Base-by-base conservation (phyloP, 2,113 vertebrate species). In the Ascaphus truei region DNA sequence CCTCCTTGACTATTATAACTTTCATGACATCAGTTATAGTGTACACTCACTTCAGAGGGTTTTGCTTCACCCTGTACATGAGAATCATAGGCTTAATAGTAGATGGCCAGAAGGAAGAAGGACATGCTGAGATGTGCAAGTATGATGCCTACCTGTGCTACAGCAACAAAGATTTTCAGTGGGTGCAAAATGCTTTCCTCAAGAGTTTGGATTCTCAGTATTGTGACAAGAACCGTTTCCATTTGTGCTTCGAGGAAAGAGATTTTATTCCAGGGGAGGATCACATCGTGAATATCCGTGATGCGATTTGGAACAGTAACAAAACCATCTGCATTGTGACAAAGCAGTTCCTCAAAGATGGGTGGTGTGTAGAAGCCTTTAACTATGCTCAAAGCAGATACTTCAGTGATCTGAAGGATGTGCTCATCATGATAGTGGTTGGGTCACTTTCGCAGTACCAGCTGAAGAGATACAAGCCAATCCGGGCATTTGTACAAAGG, bases 301-400 rank as follows among this genome's bases (percentile, higher is more conserved):
- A 91, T 0, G 93, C 96, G 4, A 81, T 98, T 73, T 95, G 91
- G 83, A 79, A 76, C 68, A 96, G 95, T 76, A 89, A 82, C 6
- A 97, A 95, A 78, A 91, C 90, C 0, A 63, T 98, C 2, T 98
- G 93, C 13, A 27, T 97, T 1, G 88, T 98, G 72, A 95, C 93
- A 69, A 90, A 82, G 45, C 84, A 92, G 25, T 98, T 98, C 71
- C 89, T 98, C 1, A 88, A 85, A 59, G 95, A 98, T 1, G 93
- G 93, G 1, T 98, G 96, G 95, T 98, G 94, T 55, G 79, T 98
- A 12, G 93, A 97, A 82, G 92, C 91, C 18, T 98, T 98, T 73
- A 83, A 82, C 63, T 78, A 93, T 0, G 90, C 94, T n/a, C 93
- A 92, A 77, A 84, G 86, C 43, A 83, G 88, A 63, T 91, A 91